Evolutionary conservation across 2,888 invertebrate species (phyloP).

Genomic region (Neoascia interrupta): DNA sequence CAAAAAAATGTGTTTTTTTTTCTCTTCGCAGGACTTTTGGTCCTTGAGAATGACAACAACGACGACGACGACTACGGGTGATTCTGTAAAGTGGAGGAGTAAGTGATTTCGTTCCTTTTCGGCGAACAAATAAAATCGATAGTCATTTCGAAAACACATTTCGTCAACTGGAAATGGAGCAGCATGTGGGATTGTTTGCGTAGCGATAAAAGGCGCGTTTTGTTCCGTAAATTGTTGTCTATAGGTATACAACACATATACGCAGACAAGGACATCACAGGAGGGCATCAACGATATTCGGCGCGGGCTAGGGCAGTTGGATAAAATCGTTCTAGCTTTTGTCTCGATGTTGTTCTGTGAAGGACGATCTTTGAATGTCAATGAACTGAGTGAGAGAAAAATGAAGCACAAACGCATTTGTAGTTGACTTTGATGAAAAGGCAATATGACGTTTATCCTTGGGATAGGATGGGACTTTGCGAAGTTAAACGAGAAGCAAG

Average conservation of each 20-base stretch:
- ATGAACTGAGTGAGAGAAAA: too few relatives aligned
- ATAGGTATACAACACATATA: background rate
- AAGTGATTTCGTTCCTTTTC: conserved; percentile 58
- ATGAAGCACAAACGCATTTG: too few relatives aligned
- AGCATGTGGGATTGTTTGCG: conserved; percentile 26
- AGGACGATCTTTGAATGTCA: conserved; percentile 12
- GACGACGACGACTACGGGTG: conserved; percentile 18
- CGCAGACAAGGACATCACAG: background rate
- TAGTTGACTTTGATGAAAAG: too few relatives aligned
- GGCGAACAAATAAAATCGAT: conserved; percentile 63
- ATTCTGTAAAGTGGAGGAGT: conserved; percentile 53
- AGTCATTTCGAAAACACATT: conserved; percentile 62
- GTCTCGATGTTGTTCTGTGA: too few relatives aligned
- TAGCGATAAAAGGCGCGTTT: conserved; percentile 22
- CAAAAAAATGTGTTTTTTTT: conserved; percentile 43
- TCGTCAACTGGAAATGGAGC: conserved; percentile 35
- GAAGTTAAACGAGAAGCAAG: too few relatives aligned
- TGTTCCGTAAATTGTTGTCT: conserved; percentile 17
- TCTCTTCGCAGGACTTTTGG: background rate
- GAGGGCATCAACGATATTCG: conserved; percentile 10
- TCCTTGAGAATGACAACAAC: background rate
- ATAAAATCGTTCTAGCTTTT: conserved; percentile 38
- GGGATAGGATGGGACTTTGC: too few relatives aligned
- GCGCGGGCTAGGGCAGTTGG: conserved; percentile 19
- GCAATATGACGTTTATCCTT: too few relatives aligned